These are phyloP conservation scores for Glareola pratincola DNA, from an alignment of 2,113 vertebrate genomes.

Conservation along the genomic window DNA sequence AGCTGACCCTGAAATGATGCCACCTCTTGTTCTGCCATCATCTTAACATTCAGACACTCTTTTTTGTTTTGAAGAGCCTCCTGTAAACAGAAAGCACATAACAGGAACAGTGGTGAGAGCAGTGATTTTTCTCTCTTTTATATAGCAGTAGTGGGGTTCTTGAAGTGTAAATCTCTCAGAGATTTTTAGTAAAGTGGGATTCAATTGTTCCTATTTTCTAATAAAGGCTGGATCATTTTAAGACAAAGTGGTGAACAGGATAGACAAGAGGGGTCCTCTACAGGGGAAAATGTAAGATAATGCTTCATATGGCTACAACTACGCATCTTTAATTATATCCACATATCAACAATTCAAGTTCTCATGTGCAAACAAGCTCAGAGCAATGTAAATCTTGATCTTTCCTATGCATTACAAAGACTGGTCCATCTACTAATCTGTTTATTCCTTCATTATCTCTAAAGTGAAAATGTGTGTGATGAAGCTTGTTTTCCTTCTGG, in stretches of 20 bases:
- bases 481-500: not conserved
- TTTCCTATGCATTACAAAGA: not conserved
- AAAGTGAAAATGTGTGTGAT: not conserved
- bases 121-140: not conserved
- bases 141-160: not conserved
- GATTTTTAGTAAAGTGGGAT: not conserved
- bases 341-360: not conserved
- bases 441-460: not conserved
- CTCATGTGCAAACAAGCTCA: not conserved
- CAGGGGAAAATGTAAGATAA: not conserved
- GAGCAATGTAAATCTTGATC: not conserved
- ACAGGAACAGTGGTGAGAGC: not conserved
- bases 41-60: constrained; percentile 52
- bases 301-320: not conserved
- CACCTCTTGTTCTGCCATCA: constrained; percentile 70
- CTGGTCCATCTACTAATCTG: not conserved
- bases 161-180: not conserved
- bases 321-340: not conserved
- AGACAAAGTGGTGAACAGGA: not conserved
- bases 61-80: constrained; percentile 68
- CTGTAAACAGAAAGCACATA: constrained; percentile 43
- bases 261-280: not conserved
- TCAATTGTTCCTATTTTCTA: not conserved
- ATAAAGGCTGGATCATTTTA: not conserved
- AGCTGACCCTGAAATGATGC: constrained; percentile 66